Evolutionary conservation across 2,797 vertebrate species (phyloP), one percentile per base, ranked within the genome.

Genomic region (Pipistrellus kuhlii): DNA sequence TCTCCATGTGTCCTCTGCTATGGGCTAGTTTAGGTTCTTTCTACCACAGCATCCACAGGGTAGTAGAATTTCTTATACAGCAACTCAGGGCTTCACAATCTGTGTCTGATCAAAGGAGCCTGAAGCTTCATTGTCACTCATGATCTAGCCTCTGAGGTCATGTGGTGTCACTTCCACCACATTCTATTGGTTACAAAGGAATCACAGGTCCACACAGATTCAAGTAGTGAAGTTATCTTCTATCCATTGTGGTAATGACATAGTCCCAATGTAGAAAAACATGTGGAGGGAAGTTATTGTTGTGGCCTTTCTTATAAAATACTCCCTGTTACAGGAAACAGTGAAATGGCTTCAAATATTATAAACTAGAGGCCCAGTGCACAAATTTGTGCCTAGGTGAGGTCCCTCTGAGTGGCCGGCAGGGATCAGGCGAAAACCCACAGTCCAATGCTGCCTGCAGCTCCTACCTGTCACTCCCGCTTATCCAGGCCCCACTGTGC

Each of bases 1-100:
- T 51, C 27, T 85, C 17, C 27, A 21, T 23, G 8, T 3, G 8
- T 4, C 92, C 20, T 38, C 41, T 32, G 2, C 27, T 13, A 35
- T 30, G 18, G 27, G 30, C 14, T 72, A 35, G 1, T 66, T 8
- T 27, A 18, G 21, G 4, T 11, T 71, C 9, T 3, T 73, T 57
- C n/a, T 14, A 17, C 6, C 18, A 23, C 23, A 10, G 7, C 0
- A 3, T 8, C 15, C 1, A 2, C 0, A 18, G 2, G 48, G 15
- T n/a, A 21, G 11, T 30, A 62, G 8, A 0, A 2, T 9, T 57
- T 69, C 25, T 5, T 5, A n/a, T 0, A 44, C 3, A 88, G 18
- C 1, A 44, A 35, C 18, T 68, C 8, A 81, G 23, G 4, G 8
- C 15, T 35, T 57, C 21, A 77, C 57, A 68, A 30, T 38, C 15